Evolutionary conservation across 1,140 invertebrate species (phyloP).

Genomic region (Drosophila lacertosa): DNA sequence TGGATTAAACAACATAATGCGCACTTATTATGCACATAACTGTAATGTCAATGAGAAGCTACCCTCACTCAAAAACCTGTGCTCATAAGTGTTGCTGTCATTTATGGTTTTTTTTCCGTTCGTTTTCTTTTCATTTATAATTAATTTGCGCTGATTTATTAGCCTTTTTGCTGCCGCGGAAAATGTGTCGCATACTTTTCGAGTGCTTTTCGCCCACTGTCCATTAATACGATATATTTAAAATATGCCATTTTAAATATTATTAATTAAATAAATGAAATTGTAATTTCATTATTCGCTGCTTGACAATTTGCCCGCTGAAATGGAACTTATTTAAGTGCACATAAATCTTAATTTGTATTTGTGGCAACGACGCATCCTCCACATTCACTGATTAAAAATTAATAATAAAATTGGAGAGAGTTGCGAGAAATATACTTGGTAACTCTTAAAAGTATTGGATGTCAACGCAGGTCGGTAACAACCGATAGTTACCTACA

Average conservation of each 20-base stretch:
- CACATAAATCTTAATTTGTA: conserved; percentile 57
- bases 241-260: conserved; percentile 46
- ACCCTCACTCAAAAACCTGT: neutral
- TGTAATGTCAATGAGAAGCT: conserved; percentile 51
- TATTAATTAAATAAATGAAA: conserved; percentile 48
- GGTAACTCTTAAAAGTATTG: neutral
- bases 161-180: conserved; percentile 40
- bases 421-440: neutral
- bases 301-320: conserved; percentile 48
- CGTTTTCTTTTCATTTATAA: conserved; percentile 12
- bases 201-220: conserved; percentile 18
- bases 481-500: too few relatives aligned
- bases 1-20: conserved; percentile 70
- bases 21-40: conserved; percentile 61
- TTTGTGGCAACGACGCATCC: conserved; percentile 19
- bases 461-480: too few relatives aligned
- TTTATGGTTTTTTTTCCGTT: conserved; percentile 11
- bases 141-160: conserved; percentile 68
- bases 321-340: conserved; percentile 64
- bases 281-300: conserved; percentile 57
- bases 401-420: conserved; percentile 11
- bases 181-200: conserved; percentile 44
- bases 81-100: conserved; percentile 20
- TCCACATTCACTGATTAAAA: conserved; percentile 16
- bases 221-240: conserved; percentile 54